phyloP scores from a whole-genome alignment of 2,113 vertebrate genomes.

The Nyctibius bracteatus region DNA sequence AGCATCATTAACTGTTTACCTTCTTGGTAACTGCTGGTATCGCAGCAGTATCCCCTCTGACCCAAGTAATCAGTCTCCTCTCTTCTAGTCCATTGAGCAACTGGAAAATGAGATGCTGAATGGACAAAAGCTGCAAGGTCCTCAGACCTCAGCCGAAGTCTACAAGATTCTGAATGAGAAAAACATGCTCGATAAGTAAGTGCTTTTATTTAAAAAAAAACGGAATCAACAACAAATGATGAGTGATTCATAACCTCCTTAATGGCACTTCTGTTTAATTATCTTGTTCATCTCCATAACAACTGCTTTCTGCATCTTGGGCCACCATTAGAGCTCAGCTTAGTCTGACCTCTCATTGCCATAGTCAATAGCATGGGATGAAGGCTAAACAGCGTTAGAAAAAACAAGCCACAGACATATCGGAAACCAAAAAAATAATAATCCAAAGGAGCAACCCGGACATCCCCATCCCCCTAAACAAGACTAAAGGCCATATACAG shows the following conservation, averaged over 20 bases:
- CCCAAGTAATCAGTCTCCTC: not conserved
- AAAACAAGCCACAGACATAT: not conserved
- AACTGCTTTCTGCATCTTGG: not conserved
- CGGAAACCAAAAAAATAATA: not conserved
- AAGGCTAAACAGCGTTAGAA: not conserved
- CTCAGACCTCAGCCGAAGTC: conserved; percentile 75
- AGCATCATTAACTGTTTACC: not conserved
- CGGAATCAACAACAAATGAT: not conserved
- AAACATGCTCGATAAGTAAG: conserved; percentile 65
- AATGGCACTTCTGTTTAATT: not conserved
- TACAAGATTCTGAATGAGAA: conserved; percentile 73
- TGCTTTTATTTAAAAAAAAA: not conserved
- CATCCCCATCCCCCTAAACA: not conserved
- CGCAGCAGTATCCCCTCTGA: not conserved
- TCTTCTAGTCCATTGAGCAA: conserved; percentile 78
- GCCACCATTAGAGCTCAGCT: not conserved
- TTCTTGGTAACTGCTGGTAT: not conserved
- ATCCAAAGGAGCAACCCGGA: not conserved
- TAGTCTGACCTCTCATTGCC: not conserved
- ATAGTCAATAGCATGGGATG: not conserved
- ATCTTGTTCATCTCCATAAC: not conserved
- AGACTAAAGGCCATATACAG: not conserved
- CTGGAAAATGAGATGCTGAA: conserved; percentile 88
- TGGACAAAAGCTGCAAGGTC: conserved; percentile 91
- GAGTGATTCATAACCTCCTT: not conserved